These are phyloP conservation scores for Benitochromis conjunctus DNA, from an alignment of 2,113 vertebrate species.

Conservation along the genomic window DNA sequence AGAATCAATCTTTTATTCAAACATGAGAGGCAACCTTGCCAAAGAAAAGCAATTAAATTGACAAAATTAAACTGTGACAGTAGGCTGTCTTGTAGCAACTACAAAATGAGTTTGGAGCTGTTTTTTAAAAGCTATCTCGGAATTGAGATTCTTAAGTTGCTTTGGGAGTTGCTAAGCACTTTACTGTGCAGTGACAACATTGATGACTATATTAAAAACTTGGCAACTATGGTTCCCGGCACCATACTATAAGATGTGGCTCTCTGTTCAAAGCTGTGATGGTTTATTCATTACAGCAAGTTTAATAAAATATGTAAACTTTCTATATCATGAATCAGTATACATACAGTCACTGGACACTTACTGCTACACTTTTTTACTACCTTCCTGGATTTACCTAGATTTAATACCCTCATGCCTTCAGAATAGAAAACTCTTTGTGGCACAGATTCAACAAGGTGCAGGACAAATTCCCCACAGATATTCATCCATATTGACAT, in stretches of 20 bases:
- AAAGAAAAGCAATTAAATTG: constrained; percentile 31
- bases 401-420: background rate
- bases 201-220: background rate
- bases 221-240: background rate
- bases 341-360: background rate
- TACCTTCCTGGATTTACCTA: background rate
- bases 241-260: background rate
- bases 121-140: background rate
- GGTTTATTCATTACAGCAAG: background rate
- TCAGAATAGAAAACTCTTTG: background rate
- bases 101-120: background rate
- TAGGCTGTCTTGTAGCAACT: background rate
- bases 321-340: background rate
- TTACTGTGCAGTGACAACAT: background rate
- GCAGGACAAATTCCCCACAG: background rate
- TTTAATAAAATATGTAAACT: background rate
- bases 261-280: background rate
- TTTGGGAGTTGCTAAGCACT: background rate
- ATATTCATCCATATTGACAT: background rate
- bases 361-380: background rate
- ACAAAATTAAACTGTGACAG: constrained; percentile 1
- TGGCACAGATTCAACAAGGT: background rate
- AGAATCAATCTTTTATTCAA: constrained; percentile 22
- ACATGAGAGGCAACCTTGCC: background rate
- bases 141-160: background rate